These are phyloP conservation scores for Pygoscelis adeliae DNA, from an alignment of 2,113 vertebrate genomes.

Conservation along the genomic window DNA sequence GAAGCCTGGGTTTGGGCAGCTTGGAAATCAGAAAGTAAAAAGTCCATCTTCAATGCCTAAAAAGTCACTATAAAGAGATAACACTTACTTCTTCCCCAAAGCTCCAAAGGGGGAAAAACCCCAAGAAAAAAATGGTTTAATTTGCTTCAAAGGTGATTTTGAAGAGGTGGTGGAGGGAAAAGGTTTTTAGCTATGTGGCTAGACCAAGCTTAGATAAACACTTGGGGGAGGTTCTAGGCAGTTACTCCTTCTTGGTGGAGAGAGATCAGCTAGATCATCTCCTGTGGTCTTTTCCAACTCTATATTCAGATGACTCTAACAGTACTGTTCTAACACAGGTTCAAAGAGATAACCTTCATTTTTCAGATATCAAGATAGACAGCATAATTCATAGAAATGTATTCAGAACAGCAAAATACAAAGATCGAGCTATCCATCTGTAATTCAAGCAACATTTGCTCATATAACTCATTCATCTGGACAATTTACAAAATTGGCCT, in stretches of 20 bases:
- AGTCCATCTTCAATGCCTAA: background rate
- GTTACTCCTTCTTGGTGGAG: background rate
- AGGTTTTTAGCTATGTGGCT: background rate
- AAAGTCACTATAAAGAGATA: background rate
- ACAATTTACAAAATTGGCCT: slow-evolving; percentile 34
- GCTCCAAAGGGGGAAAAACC: background rate
- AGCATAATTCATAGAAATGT: background rate
- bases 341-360: background rate
- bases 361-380: background rate
- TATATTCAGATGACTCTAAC: background rate
- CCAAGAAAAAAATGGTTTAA: background rate
- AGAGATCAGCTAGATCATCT: background rate
- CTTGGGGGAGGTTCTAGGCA: background rate
- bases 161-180: background rate
- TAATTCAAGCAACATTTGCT: slow-evolving; percentile 42
- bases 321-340: background rate
- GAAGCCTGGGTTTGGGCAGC: background rate
- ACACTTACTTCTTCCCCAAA: background rate
- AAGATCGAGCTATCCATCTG: background rate
- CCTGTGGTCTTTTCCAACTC: background rate
- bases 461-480: slow-evolving; percentile 35
- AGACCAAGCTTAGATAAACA: background rate
- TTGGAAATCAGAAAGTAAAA: background rate
- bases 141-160: background rate
- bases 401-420: slow-evolving; percentile 11